These are phyloP conservation scores for Syngnathus rostellatus DNA, from an alignment of 2,797 vertebrate species.

Conservation along the genomic window DNA sequence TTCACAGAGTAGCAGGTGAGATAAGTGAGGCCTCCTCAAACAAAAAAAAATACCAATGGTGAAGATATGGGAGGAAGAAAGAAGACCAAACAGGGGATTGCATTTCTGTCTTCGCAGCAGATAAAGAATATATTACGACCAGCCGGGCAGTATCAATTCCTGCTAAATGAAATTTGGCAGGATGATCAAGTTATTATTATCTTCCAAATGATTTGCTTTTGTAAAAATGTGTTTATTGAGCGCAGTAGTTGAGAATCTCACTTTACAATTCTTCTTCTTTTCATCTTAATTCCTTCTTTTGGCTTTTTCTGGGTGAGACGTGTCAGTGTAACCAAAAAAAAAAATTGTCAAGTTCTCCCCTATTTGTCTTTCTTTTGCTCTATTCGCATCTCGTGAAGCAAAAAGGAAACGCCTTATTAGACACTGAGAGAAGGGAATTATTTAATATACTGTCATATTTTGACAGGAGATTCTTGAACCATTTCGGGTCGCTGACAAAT, in stretches of 20 bases:
- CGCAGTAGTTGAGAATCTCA: slow-evolving; percentile 5
- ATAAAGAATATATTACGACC: slow-evolving; percentile 37
- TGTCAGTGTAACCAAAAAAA: slow-evolving; percentile 15
- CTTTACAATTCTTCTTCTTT: slow-evolving; percentile 17
- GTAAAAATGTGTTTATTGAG: neutral
- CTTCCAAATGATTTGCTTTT: slow-evolving; percentile 19
- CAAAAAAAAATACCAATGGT: slow-evolving; percentile 13
- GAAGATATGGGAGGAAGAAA: slow-evolving; percentile 16
- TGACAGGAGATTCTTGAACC: neutral
- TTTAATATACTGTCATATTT: neutral
- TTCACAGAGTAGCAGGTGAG: slow-evolving; percentile 17
- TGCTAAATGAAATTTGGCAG: slow-evolving; percentile 48
- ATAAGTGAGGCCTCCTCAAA: slow-evolving; percentile 11
- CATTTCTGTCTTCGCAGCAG: slow-evolving; percentile 21
- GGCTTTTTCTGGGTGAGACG: slow-evolving; percentile 31
- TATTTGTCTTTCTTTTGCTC: slow-evolving; percentile 9
- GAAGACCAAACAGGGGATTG: slow-evolving; percentile 48
- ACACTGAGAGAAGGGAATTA: neutral
- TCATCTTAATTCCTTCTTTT: slow-evolving; percentile 37
- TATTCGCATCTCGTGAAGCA: slow-evolving; percentile 17
- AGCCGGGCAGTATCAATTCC: slow-evolving; percentile 30
- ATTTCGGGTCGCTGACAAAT: too few relatives aligned
- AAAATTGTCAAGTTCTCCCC: slow-evolving; percentile 36
- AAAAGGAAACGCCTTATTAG: neutral
- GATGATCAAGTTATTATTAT: slow-evolving; percentile 53